These are phyloP conservation scores for Caretta caretta DNA, from an alignment of 2,113 vertebrate species.

Conservation along the genomic window DNA sequence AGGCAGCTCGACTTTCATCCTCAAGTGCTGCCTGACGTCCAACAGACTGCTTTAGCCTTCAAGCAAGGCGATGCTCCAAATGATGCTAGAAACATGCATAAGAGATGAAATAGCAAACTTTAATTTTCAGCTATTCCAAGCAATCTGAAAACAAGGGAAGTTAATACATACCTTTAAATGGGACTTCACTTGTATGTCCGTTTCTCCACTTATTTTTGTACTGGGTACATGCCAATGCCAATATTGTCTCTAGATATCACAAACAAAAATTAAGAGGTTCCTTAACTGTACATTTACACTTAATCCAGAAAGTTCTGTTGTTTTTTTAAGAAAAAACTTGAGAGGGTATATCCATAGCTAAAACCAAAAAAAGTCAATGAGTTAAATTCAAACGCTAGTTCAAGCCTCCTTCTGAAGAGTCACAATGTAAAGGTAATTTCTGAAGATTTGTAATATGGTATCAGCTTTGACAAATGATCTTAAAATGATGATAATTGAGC, in stretches of 20 bases:
- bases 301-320: not conserved
- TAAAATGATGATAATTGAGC: too few species aligned
- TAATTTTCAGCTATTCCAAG: not conserved
- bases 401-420: not conserved
- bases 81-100: slow-evolving; percentile 16
- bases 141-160: not conserved
- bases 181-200: slow-evolving; percentile 41
- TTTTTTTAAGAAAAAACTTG: not conserved
- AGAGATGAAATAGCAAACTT: not conserved
- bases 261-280: not conserved
- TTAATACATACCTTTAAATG: slow-evolving; percentile 67
- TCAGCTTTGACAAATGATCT: too few species aligned
- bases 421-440: not conserved
- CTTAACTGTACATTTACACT: not conserved
- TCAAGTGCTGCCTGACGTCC: not conserved
- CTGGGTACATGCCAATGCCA: slow-evolving; percentile 45
- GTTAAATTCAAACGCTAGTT: not conserved
- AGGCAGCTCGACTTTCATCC: not conserved
- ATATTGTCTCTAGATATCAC: slow-evolving; percentile 42
- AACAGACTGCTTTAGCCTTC: not conserved
- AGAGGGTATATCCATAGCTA: not conserved
- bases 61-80: slow-evolving; percentile 35
- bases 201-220: slow-evolving; percentile 59
- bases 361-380: not conserved
- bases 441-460: not conserved